Evolutionary conservation across 2,888 invertebrate species (phyloP).

Genomic region (Phasia obesa): DNA sequence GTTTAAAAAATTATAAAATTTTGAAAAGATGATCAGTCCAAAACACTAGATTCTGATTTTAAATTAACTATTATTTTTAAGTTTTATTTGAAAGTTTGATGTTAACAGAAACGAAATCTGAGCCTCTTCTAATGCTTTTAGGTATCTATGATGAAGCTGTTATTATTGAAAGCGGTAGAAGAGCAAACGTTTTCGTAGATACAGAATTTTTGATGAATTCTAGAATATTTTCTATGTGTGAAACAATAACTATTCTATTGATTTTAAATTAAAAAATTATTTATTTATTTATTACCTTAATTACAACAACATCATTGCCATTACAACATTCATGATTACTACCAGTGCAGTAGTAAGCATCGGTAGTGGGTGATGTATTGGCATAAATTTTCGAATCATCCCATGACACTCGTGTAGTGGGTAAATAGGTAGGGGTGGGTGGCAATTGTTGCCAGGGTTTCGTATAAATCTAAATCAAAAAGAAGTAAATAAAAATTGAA

Average conservation of each 20-base stretch:
- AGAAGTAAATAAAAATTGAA: constrained; percentile 47
- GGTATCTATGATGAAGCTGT: not conserved
- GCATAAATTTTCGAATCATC: constrained; percentile 82
- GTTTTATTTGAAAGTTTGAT: too few relatives aligned
- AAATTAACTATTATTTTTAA: too few relatives aligned
- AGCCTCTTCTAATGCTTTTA: too few relatives aligned
- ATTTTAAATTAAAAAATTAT: constrained; percentile 8
- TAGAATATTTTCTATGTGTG: not conserved
- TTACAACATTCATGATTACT: constrained; percentile 82
- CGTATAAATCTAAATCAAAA: constrained; percentile 68
- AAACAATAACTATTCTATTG: constrained; percentile 34
- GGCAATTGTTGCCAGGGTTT: constrained; percentile 80
- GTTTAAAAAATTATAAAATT: too few relatives aligned
- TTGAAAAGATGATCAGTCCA: too few relatives aligned
- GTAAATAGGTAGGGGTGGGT: constrained; percentile 80
- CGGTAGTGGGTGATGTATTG: constrained; percentile 70
- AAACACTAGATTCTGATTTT: too few relatives aligned
- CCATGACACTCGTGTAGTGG: constrained; percentile 81
- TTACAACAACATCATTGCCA: constrained; percentile 82
- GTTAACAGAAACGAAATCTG: too few relatives aligned
- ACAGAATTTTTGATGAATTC: constrained; percentile 11
- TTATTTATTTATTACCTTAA: constrained; percentile 79
- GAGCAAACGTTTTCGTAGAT: too few relatives aligned
- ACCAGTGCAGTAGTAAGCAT: constrained; percentile 80
- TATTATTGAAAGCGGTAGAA: not conserved